Base-by-base conservation (phyloP, 2,888 invertebrate genomes). In the Watsonalla binaria region DNA sequence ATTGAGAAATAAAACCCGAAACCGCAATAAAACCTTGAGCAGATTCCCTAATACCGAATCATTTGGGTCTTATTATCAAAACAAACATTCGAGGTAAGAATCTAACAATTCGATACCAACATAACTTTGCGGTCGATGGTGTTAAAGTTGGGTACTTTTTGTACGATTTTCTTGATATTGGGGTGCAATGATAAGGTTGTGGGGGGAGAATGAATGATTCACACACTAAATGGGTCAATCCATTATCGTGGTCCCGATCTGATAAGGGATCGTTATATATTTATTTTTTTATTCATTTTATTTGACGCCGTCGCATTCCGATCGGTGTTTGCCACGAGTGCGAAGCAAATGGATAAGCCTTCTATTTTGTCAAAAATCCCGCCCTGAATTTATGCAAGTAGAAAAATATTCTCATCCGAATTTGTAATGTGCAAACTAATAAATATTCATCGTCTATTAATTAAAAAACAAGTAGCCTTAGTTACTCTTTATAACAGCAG, bases 161-260 rank as follows among this genome's bases (percentile, higher is more conserved):
- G 34, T 56, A 52, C 45, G n/a, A 2, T 33, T 48, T 50, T 34
- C 51, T 47, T 39, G 51, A 57, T 62, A 56, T 52, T 35, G 37
- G 49, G 47, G 34, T 33, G 68, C 55, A 63, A 57, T 53, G 50
- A 46, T 67, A 70, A 66, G 62, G 68, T 73, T 62, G 76, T 70
- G 48, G 54, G 54, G 47, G 57, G 52, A 58, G 68, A 78, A 78
- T 81, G 78, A 84, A 81, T 84, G 88, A 87, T 83, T 84, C 85
- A 84, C 78, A 73, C 72, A 68, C 72, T 82, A 85, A 89, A 87
- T 88, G 89, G 87, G 82, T 86, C 87, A 85, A 84, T 86, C 80
- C 82, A 84, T 87, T 88, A 89, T 90, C 86, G 70, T 60, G 63
- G 71, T 72, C 70, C 80, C 81, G 75, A 86, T 86, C 89, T 84